Evolutionary conservation across 1,140 invertebrate genomes (phyloP), one percentile per base, ranked within the genome.

Genomic region (Musca vetustissima): DNA sequence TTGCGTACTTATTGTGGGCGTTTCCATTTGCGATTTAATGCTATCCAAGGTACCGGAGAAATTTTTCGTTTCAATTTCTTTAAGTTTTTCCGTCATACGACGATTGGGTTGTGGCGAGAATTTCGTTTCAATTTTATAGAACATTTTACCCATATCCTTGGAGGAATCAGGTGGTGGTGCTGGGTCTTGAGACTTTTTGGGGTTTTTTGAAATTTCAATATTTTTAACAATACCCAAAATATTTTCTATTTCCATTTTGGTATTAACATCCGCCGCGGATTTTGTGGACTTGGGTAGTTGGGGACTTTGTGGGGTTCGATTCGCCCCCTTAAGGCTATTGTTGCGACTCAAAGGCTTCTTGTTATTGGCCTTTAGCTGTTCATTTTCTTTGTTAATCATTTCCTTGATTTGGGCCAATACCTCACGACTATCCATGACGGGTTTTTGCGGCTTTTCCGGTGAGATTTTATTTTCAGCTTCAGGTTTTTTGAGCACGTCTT

Each of bases 11-110:
- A 81, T 72, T 15, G 81, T 83, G 9, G 82, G 80, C 61, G 69
- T 74, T 0, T 73, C 72, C 53, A 83, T 69, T 67, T 83, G 78
- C 0, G 76, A 73, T 47, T 81, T 76, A 0, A 83, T 82, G 28
- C 73, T 72, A 71, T 81, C 79, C 75, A 80, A 78, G 7, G 79
- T 83, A 13, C 76, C 79, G 1, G 80, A 74, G 72, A 83, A 83
- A 53, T 71, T 82, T 57, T 73, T 77, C 9, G 73, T 73, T 7
- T 82, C 77, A 52, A 83, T 83, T 50, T 81, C 75, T 57, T 78
- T 79, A 0, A 83, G 69, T 15, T 79, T 77, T 32, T 57, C 74
- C 22, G 64, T 73, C 7, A 83, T 53, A 47, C 74, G 69, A 2
- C 71, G 68, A 19, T 77, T 76, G 1, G 66, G 22, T 21, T 69